phyloP scores from a whole-genome alignment of 1,140 invertebrate species.

The Lutraria rhynchaena region DNA sequence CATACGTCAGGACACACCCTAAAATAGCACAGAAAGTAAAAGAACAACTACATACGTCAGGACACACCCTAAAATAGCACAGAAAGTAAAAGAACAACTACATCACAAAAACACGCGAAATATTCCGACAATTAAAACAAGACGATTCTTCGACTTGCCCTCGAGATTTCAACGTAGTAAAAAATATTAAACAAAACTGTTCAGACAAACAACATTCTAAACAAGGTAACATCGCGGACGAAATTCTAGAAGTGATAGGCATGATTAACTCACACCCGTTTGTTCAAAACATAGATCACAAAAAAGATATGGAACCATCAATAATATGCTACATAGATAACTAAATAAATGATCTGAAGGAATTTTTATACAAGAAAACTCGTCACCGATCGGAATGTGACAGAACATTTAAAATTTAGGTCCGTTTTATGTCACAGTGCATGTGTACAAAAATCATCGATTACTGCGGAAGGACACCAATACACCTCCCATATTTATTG shows the following conservation, averaged over 20 bases:
- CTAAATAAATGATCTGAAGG: conserved; percentile 24
- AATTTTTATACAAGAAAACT: not conserved
- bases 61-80: not conserved
- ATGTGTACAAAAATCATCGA: conserved; percentile 33
- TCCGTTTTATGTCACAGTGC: conserved; percentile 16
- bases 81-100: not conserved
- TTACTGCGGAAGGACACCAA: not conserved
- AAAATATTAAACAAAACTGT: not conserved
- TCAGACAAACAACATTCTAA: too few species aligned
- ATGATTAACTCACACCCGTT: too few species aligned
- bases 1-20: not conserved
- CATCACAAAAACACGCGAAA: not conserved
- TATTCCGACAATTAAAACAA: not conserved
- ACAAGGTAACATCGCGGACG: too few species aligned
- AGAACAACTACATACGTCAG: not conserved
- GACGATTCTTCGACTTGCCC: not conserved
- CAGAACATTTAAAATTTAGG: conserved; percentile 16
- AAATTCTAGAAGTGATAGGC: too few species aligned
- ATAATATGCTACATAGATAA: conserved; percentile 19
- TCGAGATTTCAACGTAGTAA: conserved; percentile 7
- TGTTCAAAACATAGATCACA: too few species aligned
- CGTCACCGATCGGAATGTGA: conserved; percentile 28
- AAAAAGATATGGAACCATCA: not conserved
- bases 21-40: conserved; percentile 8
- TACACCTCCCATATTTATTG: conserved; percentile 9